Evolutionary conservation across 37 sponge, comb jelly and placozoan genomes (phyloP).

Genomic region (Bolinopsis microptera): DNA sequence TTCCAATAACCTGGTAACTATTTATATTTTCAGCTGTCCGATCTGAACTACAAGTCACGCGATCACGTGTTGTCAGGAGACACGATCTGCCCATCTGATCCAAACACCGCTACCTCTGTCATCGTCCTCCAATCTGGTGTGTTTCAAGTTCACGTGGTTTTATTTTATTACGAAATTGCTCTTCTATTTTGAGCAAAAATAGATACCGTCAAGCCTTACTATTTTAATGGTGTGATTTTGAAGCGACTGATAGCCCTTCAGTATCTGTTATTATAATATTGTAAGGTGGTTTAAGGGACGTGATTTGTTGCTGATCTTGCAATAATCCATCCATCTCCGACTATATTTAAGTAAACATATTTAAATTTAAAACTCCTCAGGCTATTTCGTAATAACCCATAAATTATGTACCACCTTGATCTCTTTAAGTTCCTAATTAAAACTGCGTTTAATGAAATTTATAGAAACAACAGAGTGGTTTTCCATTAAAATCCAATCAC

Average conservation of each 20-base stretch:
- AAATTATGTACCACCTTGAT: neutral
- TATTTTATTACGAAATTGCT: neutral
- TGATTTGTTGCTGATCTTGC: neutral
- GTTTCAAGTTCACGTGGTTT: neutral
- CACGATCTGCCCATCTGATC: slow-evolving; percentile 46
- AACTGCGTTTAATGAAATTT: neutral
- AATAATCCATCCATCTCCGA: neutral
- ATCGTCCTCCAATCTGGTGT: neutral
- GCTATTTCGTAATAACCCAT: neutral
- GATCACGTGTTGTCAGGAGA: slow-evolving; percentile 10
- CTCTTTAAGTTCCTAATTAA: neutral
- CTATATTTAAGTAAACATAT: neutral
- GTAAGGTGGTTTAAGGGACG: neutral
- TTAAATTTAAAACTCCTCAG: neutral
- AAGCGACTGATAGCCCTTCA: too few relatives aligned
- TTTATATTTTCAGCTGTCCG: slow-evolving; percentile 32
- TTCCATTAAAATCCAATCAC: neutral
- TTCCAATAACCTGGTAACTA: too few relatives aligned
- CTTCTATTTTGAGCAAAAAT: too few relatives aligned
- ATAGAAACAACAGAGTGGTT: neutral
- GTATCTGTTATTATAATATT: too few relatives aligned
- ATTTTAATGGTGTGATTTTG: too few relatives aligned
- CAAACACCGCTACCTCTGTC: slow-evolving; percentile 11
- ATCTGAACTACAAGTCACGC: slow-evolving; percentile 10
- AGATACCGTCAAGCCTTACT: too few relatives aligned